Base-by-base conservation (phyloP, 2,113 vertebrate species). In the Phalacrocorax carbo region DNA sequence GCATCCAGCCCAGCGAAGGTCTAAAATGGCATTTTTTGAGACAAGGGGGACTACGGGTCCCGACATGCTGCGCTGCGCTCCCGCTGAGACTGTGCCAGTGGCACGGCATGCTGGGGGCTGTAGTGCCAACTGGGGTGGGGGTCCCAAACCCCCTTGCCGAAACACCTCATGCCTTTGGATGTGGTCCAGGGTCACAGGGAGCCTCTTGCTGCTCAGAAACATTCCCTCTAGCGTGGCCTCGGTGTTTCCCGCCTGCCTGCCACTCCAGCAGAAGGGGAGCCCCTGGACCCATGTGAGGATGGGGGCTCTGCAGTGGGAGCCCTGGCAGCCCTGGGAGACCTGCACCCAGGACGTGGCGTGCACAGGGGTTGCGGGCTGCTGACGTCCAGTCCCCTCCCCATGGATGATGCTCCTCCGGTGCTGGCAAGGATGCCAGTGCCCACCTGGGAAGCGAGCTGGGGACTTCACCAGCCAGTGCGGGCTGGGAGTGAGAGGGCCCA, bases 21-120 rank as follows among this genome's bases (percentile, higher is more conserved):
- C 81, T 89, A 93, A 93, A 92, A 94, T 88, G 83, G 91, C 85
- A 85, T 91, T 97, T 95, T 93, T 82, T 60, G 90, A 65, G 36
- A 11, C 17, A 11, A 88, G 17, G 62, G 70, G 87, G 52, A 96
- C 96, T 95, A 93, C 85, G 4, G 54, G 76, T 94, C 89, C 94
- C 91, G 1, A 77, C 91, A 93, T 94, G 84, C 94, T 78, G 68
- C 27, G 8, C 84, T 70, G 57, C 0, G 3, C 66, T 79, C 71
- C 78, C 0, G 16, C n/a, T 3, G 36, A 52, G 65, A 65, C 71
- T 94, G 79, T 8, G 29, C 82, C 1, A 0, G 57, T 0, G 7
- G 82, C 66, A 9, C 3, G 0, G 88, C 76, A 75, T 71, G 82
- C 88, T 66, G 90, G 94, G 86, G 86, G 27, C 60, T 92, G 85